Base-by-base conservation (phyloP, 2,113 vertebrate species). In the Galeopterus variegatus region DNA sequence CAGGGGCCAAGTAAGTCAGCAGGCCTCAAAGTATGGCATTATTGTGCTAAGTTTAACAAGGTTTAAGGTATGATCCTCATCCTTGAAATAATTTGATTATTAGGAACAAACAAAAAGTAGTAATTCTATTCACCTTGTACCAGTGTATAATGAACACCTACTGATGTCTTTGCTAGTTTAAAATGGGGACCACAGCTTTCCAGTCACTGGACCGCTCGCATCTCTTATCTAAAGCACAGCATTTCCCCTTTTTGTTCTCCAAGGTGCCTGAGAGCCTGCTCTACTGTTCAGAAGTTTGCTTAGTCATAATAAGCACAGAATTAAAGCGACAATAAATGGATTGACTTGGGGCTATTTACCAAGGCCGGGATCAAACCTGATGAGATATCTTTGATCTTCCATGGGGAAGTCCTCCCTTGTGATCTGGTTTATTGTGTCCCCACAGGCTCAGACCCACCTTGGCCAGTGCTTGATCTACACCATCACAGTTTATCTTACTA, bases 401-500 rank as follows among this genome's bases (percentile, higher is more conserved):
- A n/a, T 17, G 73, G 31, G 62, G 26, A 60, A n/a, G n/a, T 33
- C 58, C 23, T 75, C 5, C 85, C 65, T 80, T 85, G 9, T 45
- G 33, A 56, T 41, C 4, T 45, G n/a, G 69, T 11, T 13, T 31
- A 19, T 2, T 33, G 9, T 70, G 60, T 58, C 26, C 31, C 76
- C 1, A 4, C 4, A 67, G 58, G 6, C 21, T 86, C 69, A n/a
- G 10, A 28, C 11, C 6, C 64, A 26, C 14, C 0, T 6, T 3
- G 17, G 19, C 45, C n/a, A 23, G 17, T 8, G 24, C 12, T 48
- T 58, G 3, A 26, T 62, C 24, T 12, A 26, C 1, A 26, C 3
- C 7, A 72, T 3, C 23, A 69, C 14, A 6, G 19, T 24, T 90
- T 45, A n/a, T 62, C 41, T 75, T 70, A 26, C 11, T 19, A 3